phyloP scores from a whole-genome alignment of 2,888 invertebrate species.

The Lycophotia porphyrea region DNA sequence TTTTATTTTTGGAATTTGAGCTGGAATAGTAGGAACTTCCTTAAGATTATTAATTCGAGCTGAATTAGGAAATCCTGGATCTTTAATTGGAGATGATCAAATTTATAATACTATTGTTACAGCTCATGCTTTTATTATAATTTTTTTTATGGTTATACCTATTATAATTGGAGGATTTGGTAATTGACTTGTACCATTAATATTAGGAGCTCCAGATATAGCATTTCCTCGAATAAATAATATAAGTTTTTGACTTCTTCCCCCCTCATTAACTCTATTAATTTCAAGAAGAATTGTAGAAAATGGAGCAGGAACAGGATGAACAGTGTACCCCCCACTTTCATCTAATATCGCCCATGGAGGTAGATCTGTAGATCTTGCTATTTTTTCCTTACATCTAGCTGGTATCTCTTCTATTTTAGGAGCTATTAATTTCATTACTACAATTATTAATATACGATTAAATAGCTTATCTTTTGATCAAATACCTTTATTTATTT shows the following conservation, averaged over 20 bases:
- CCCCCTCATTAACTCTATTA: conserved; percentile 92
- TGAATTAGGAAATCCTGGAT: conserved; percentile 92
- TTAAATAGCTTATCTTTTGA: conserved; percentile 90
- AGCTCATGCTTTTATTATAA: conserved; percentile 95
- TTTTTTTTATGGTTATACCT: conserved; percentile 94
- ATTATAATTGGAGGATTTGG: conserved; percentile 96
- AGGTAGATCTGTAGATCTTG: conserved; percentile 93
- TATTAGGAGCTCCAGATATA: conserved; percentile 95
- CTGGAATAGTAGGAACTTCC: conserved; percentile 93
- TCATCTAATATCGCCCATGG: conserved; percentile 91
- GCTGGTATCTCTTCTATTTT: conserved; percentile 94
- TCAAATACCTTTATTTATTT: conserved; percentile 93
- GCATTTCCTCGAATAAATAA: conserved; percentile 96
- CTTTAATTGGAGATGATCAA: conserved; percentile 93
- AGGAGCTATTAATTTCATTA: conserved; percentile 95
- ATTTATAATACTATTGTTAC: conserved; percentile 95
- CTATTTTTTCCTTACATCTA: conserved; percentile 94
- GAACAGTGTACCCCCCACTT: conserved; percentile 94
- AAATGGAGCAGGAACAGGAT: conserved; percentile 94
- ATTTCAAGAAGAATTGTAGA: conserved; percentile 92
- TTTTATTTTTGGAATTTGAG: conserved; percentile 92
- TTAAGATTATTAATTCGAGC: conserved; percentile 93
- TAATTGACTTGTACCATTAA: conserved; percentile 94
- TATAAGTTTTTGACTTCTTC: conserved; percentile 95
- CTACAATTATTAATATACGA: conserved; percentile 94